phyloP scores from a whole-genome alignment of 2,888 invertebrate genomes.

The Protula sp. region DNA sequence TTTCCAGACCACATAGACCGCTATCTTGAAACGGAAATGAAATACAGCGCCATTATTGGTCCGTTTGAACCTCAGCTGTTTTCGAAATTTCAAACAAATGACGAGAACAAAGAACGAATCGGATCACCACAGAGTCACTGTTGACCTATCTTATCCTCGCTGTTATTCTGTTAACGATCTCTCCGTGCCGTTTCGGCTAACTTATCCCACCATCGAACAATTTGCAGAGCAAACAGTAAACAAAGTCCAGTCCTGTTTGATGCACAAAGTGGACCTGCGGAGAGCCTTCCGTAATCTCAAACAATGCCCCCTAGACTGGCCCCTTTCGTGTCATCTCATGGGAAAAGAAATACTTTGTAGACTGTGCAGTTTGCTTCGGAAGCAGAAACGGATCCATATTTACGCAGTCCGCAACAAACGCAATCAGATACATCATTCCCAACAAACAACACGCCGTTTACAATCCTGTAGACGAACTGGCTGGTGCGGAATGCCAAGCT shows the following conservation, averaged over 20 bases:
- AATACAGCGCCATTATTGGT: background rate
- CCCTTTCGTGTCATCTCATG: no score
- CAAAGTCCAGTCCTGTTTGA: no score
- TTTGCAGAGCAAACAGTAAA: no score
- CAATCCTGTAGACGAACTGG: background rate
- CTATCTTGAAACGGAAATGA: background rate
- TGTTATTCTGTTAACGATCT: background rate
- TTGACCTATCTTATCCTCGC: background rate
- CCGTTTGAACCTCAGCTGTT: background rate
- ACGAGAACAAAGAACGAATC: background rate
- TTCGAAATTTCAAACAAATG: background rate
- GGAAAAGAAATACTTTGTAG: no score
- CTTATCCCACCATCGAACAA: no score
- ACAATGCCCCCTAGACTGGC: no score
- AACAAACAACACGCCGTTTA: background rate
- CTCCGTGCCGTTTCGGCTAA: no score
- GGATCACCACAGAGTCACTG: background rate
- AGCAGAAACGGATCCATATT: background rate
- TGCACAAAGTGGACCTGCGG: no score
- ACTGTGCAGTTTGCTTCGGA: background rate
- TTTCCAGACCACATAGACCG: background rate
- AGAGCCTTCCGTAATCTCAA: no score
- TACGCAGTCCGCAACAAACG: background rate
- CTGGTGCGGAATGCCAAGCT: background rate
- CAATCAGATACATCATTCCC: background rate